phyloP scores from a whole-genome alignment of 2,113 vertebrate species.

The Melanotaenia duboulayi region DNA sequence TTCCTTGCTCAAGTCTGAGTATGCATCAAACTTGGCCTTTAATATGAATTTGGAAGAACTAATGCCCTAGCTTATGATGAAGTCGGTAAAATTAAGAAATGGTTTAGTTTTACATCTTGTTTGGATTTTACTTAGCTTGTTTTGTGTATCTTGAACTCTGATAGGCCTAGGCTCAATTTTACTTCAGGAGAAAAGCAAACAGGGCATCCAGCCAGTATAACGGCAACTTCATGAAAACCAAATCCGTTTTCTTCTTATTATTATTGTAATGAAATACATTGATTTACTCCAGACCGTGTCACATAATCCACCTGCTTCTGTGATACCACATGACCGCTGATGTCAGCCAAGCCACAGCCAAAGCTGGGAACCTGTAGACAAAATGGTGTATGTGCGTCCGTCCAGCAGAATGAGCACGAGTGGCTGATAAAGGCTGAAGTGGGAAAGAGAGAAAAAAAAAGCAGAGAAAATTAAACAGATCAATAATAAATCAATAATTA shows the following conservation, averaged over 20 bases:
- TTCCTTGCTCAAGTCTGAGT: too few species aligned
- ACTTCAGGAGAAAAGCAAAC: not conserved
- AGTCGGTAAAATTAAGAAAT: too few species aligned
- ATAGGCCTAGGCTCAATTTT: not conserved
- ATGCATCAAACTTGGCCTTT: too few species aligned
- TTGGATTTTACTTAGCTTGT: not conserved
- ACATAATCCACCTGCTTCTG: conserved; percentile 54
- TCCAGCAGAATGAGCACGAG: conserved; percentile 59
- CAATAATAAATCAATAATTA: conserved; percentile 31
- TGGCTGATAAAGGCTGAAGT: conserved; percentile 35
- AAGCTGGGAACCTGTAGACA: conserved; percentile 74
- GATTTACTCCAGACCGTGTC: conserved; percentile 3
- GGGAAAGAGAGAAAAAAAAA: not conserved
- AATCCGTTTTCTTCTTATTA: not conserved
- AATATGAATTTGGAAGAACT: too few species aligned
- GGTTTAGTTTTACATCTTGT: too few species aligned
- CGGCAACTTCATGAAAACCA: not conserved
- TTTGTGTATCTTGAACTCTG: not conserved
- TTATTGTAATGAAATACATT: not conserved
- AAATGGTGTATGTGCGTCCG: conserved; percentile 74
- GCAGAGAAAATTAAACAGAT: conserved; percentile 32
- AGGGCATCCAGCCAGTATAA: too few species aligned
- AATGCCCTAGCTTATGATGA: too few species aligned
- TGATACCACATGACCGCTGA: conserved; percentile 70
- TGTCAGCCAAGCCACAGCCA: conserved; percentile 60